phyloP scores from a whole-genome alignment of 2,113 vertebrate genomes.

The Condylura cristata region DNA sequence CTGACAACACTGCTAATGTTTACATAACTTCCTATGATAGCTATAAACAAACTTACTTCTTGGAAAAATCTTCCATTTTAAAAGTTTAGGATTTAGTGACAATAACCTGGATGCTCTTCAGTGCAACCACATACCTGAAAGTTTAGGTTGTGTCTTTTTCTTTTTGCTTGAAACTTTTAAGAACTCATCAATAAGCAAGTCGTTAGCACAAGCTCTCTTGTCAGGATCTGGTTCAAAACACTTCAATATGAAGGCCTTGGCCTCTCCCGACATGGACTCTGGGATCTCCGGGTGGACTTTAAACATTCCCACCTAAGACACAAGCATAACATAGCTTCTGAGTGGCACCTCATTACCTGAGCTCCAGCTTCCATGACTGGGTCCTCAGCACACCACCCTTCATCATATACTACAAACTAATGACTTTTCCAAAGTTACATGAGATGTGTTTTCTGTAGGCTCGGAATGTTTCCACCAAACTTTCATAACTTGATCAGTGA shows the following conservation, averaged over 20 bases:
- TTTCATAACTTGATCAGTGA: neutral
- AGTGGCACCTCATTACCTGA: neutral
- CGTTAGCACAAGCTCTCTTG: slow-evolving; percentile 91
- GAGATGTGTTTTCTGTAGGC: neutral
- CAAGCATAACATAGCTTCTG: neutral
- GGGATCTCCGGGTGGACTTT: slow-evolving; percentile 99
- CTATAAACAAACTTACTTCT: neutral
- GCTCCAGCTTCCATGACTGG: neutral
- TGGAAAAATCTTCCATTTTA: neutral
- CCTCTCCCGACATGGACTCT: slow-evolving; percentile 97
- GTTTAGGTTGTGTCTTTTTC: slow-evolving; percentile 91
- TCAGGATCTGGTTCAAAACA: slow-evolving; percentile 99
- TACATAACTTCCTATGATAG: neutral
- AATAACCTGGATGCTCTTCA: neutral
- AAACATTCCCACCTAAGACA: slow-evolving; percentile 97
- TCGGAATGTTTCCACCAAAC: neutral
- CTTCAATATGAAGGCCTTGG: slow-evolving; percentile 96
- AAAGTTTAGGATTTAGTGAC: neutral
- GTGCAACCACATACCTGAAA: slow-evolving; percentile 87
- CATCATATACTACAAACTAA: neutral
- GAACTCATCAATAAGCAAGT: slow-evolving; percentile 96
- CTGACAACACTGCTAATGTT: neutral
- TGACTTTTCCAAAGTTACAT: neutral
- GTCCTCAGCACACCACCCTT: neutral
- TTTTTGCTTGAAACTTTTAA: slow-evolving; percentile 97